Base-by-base conservation (phyloP, 1,140 invertebrate species). In the Drosophila kanapiae region DNA sequence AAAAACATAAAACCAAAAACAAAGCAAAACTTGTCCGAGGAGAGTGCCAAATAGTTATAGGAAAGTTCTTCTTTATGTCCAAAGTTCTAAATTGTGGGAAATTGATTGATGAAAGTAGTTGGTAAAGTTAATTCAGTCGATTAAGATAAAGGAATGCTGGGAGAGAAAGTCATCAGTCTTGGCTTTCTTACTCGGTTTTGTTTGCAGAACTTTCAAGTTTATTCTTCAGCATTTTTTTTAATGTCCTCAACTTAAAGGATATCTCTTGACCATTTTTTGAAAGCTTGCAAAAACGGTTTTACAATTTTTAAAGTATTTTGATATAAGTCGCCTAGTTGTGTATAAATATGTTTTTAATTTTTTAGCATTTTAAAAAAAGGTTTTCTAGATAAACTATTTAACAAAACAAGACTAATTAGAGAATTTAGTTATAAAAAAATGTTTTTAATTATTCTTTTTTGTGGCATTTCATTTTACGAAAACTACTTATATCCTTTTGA, bases 31-130 rank as follows among this genome's bases (percentile, higher is more conserved):
- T 49, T 31, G 27, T 14, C 48, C 9, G 37, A 37, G 13, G 13
- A 33, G 37, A 31, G 23, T 9, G 31, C 18, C n/a, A 38, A 67
- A 67, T 48, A 67, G 40, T 62, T 62, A 37, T 47, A 23, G 42
- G 10, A 35, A 67, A 42, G 11, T 51, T 53, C 4, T 43, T 35
- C 37, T 70, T 70, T 37, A 67, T 37, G 64, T 37, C 38, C 38
- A 54, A 67, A 70, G 61, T 70, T 70, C 48, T 45, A 54, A 70
- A 54, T 70, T 70, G 61, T 67, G 47, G n/a, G 27, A 67, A 67
- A 70, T 67, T 70, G 67, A 67, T 70, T 37, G 45, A 70, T 70
- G 61, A 23, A 53, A 70, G 38, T 51, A 53, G 48, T 38, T 27
- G 9, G 11, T 6, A 53, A 65, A 67, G 67, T 70, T 54, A 23